phyloP scores from a whole-genome alignment of 2,797 vertebrate species.

The Pangasius sanitwongsei region DNA sequence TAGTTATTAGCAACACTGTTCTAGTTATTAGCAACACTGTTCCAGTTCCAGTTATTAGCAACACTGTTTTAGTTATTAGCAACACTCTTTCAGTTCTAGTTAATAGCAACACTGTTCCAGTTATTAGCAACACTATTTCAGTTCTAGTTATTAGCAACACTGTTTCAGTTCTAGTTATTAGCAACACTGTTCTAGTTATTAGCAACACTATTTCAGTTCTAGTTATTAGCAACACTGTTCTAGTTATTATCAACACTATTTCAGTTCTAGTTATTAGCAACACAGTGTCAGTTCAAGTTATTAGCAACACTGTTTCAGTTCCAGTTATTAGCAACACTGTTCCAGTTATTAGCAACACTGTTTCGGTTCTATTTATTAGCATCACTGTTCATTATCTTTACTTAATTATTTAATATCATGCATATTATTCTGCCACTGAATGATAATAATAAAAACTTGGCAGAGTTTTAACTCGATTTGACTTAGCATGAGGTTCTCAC shows the following conservation, averaged over 20 bases:
- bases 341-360: neutral
- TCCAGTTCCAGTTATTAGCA: neutral
- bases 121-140: too few relatives aligned
- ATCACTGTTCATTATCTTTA: neutral
- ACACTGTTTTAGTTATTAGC: neutral
- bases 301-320: too few relatives aligned
- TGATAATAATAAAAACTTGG: too few relatives aligned
- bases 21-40: neutral
- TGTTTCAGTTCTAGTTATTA: neutral
- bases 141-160: neutral
- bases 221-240: neutral
- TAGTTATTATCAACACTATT: neutral
- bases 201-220: neutral
- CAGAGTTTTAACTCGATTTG: neutral
- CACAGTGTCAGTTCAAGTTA: too few relatives aligned
- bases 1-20: neutral
- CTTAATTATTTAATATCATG: neutral
- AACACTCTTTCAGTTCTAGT: neutral
- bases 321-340: neutral
- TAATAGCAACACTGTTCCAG: neutral
- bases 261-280: neutral
- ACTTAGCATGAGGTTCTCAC: neutral
- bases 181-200: neutral
- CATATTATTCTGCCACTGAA: neutral
- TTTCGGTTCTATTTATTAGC: neutral